phyloP scores from a whole-genome alignment of 1,140 invertebrate species.

The Eurosta solidaginis region DNA sequence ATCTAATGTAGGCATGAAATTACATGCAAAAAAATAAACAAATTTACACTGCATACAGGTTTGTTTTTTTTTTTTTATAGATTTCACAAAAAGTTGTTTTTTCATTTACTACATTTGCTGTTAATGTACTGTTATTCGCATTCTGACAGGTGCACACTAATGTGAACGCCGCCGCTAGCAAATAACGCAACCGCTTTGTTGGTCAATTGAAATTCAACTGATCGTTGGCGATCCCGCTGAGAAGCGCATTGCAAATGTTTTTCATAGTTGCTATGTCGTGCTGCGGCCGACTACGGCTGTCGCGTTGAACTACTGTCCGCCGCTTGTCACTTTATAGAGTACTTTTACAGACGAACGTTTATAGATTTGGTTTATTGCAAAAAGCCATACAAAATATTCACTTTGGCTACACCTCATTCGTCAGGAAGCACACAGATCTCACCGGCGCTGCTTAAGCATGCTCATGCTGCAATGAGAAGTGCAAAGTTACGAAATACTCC shows the following conservation, averaged over 20 bases:
- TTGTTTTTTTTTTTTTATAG: not conserved
- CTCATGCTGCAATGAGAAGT: not conserved
- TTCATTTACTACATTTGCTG: not conserved
- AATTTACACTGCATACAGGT: too few species aligned
- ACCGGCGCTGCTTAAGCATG: not conserved
- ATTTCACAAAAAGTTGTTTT: not conserved
- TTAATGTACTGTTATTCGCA: not conserved
- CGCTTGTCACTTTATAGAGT: constrained; percentile 3
- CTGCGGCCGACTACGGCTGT: not conserved
- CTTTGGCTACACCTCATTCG: not conserved
- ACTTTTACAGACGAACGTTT: not conserved
- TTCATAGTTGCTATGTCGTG: not conserved
- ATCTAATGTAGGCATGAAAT: too few species aligned
- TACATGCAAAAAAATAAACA: too few species aligned
- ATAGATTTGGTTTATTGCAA: not conserved
- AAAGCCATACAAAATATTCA: not conserved
- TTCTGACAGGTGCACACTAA: constrained; percentile 17
- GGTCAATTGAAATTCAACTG: constrained; percentile 10
- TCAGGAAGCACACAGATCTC: not conserved
- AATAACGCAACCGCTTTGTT: not conserved
- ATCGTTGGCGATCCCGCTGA: not conserved
- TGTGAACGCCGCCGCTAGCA: not conserved
- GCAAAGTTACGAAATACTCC: not conserved
- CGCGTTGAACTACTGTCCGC: not conserved
- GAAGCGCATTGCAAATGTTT: not conserved